Evolutionary conservation across 1,140 invertebrate species (phyloP), one percentile per base, ranked within the genome.

Genomic region (Euglossa dilemma): DNA sequence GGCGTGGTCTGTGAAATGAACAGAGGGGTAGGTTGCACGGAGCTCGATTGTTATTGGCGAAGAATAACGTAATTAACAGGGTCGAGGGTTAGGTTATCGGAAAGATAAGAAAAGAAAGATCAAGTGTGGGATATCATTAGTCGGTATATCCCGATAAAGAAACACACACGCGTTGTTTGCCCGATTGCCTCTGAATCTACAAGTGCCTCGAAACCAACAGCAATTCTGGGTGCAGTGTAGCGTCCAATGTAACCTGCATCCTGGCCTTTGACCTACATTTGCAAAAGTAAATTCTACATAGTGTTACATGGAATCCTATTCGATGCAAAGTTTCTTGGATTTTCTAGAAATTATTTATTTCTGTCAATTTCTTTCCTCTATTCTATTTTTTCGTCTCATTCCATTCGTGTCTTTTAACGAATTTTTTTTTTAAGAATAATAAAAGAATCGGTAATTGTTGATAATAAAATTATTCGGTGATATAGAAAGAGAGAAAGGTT

Each of bases 211-310:
- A 73, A 52, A 11, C 36, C 52, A n/a, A 57, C 36, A 23, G 52
- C 25, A 57, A 56, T 72, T 54, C 50, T 5, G 70, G 36, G 12
- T 57, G 71, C 54, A 45, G 23, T 20, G 70, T 72, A 56, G 25
- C 71, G 36, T 73, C 5, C 36, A 73, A 36, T 73, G 71, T 8
- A 73, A 57, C 23, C 70, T 36, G 28, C 25, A 56, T 54, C 25
- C 70, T 57, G 23, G 4, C 52, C 71, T 73, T 20, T 73, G 71
- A 73, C 71, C 71, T 23, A 73, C 54, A 73, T 73, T 73, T 56
- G 6, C 20, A 36, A 72, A 56, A 43, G 28, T n/a, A 20, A 56
- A 57, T 72, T 56, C 70, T 57, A 20, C 18, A 54, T 25, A 8
- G 43, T 14, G n/a, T 11, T 8, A 5, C 23, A 11, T 8, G 25